Evolutionary conservation across 1,140 invertebrate genomes (phyloP), one percentile per base, ranked within the genome.

Genomic region (Musca domestica): DNA sequence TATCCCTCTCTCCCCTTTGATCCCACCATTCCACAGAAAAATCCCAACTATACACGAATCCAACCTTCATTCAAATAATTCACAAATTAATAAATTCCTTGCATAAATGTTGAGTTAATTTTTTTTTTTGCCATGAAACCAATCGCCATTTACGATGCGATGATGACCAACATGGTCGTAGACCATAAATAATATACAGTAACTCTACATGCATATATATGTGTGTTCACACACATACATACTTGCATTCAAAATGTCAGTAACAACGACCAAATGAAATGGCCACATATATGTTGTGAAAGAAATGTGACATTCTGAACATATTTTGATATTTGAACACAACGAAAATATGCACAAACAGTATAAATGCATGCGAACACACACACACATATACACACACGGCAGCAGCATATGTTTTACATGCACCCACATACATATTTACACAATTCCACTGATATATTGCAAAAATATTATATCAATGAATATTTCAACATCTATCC

Each of bases 401-500:
- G 17, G 12, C 14, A 58, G 14, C 25, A 30, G 9, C 14, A 27
- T 6, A 58, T 58, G 6, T 27, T 58, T 25, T 1, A 58, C 15
- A 58, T 25, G 27, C 3, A 30, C 23, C 3, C 5, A 22, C 17
- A 20, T 58, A 58, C 23, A n/a, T 3, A 30, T 54, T 54, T 23
- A 22, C 25, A 56, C 23, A 56, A 56, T 56, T 27, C 20, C 17
- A 5, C 17, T 20, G 17, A 0, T 51, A 12, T 51, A 19, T 51
- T 51, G n/a, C 6, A 51, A 51, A 41, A 51, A 19, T 19, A 51
- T 22, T 51, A 19, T 30, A 41, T 61, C 56, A 23, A 48, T 64
- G 72, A 73, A 72, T 74, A 71, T 71, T 72, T 72, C 67, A 73
- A 73, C 70, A 72, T 73, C n/a, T n/a, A 71, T 74, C 70, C 73